Percentiles rank a stretch among this genome's conserved stretches.
Evolutionary conservation across 2,113 vertebrate genomes (phyloP).

Genomic region (Pantherophis guttatus): DNA sequence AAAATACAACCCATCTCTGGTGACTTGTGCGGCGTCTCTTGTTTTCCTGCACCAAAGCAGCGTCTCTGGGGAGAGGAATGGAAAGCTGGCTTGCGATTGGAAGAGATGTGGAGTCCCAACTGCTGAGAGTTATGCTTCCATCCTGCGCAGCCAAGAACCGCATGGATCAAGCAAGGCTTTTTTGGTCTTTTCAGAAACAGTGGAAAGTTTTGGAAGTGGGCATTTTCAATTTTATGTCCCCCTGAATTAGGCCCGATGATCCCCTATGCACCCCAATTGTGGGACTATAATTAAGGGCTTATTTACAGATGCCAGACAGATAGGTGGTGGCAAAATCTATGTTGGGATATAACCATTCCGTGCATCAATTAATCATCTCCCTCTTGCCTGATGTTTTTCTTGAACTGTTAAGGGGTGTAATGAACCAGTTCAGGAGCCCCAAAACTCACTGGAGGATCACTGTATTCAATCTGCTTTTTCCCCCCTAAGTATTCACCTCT

Average conservation of each 20-base stretch:
- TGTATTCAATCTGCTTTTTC: not conserved
- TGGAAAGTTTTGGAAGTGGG: not conserved
- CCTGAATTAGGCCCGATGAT: not conserved
- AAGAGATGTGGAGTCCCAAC: not conserved
- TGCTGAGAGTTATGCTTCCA: no score
- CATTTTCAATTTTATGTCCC: not conserved
- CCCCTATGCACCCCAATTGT: not conserved
- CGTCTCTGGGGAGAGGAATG: fast-evolving
- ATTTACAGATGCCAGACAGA: not conserved
- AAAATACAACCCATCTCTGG: fast-evolving
- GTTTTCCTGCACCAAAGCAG: not conserved
- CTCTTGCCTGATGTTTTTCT: not conserved
- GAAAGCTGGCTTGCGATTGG: fast-evolving
- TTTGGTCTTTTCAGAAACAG: not conserved
- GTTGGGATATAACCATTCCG: no score
- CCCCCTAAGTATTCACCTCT: not conserved
- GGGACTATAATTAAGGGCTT: not conserved
- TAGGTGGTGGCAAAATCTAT: no score
- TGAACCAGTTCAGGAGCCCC: not conserved
- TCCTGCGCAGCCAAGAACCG: not conserved
- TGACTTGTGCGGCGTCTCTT: fast-evolving
- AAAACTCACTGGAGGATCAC: not conserved
- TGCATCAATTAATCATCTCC: not conserved
- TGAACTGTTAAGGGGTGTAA: not conserved
- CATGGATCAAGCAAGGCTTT: not conserved